These are phyloP conservation scores for Rugalucina vietnamica DNA, from an alignment of 2,888 invertebrate genomes.

Conservation along the genomic window DNA sequence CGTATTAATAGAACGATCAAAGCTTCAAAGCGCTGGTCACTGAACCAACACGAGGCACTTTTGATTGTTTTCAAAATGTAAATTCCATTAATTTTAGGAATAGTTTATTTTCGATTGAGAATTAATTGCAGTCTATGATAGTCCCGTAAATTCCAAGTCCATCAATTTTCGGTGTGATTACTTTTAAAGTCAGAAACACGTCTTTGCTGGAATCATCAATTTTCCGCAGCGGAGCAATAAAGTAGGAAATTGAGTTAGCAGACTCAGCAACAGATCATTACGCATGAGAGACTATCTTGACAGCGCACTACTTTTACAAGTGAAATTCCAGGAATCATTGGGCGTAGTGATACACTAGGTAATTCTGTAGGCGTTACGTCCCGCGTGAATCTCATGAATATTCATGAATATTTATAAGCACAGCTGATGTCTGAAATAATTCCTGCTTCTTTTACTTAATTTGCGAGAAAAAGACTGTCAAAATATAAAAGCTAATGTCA, in stretches of 20 bases:
- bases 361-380: constrained; percentile 20
- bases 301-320: constrained; percentile 43
- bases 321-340: constrained; percentile 13
- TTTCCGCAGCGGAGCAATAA: constrained; percentile 56
- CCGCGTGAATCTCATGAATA: too few relatives aligned
- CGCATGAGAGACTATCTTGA: constrained; percentile 48
- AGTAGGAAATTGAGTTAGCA: constrained; percentile 63
- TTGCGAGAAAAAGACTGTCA: too few relatives aligned
- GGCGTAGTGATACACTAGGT: constrained; percentile 16
- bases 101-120: constrained; percentile 51
- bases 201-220: constrained; percentile 57
- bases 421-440: too few relatives aligned
- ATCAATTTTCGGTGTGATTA: constrained; percentile 62
- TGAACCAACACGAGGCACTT: not conserved
- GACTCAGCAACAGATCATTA: constrained; percentile 51
- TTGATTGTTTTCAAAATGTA: constrained; percentile 47
- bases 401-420: too few relatives aligned
- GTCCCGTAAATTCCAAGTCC: constrained; percentile 56
- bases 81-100: constrained; percentile 59
- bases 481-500: too few relatives aligned
- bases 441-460: too few relatives aligned
- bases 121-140: constrained; percentile 55
- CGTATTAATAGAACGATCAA: constrained; percentile 15
- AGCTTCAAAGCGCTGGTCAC: not conserved
- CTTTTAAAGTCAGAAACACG: constrained; percentile 55